Percentiles rank a stretch among this genome's conserved stretches.
Conservation (phyloP, 2,797 vertebrate species). For the Adelosebastes latens region DNA sequence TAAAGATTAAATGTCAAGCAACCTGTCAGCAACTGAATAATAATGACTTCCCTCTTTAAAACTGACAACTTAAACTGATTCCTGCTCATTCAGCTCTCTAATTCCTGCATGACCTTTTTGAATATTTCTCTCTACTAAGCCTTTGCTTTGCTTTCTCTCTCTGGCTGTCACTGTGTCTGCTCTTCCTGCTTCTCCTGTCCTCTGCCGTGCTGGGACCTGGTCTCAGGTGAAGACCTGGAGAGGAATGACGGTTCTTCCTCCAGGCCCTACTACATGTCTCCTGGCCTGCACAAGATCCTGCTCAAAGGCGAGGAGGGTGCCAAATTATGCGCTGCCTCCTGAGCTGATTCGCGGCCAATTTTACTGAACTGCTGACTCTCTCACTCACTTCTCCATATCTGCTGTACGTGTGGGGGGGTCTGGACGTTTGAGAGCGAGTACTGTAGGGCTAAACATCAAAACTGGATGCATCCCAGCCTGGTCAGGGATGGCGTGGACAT, state of each 20-base stretch:
- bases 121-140: conserved; percentile 49
- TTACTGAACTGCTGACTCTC: conserved; percentile 45
- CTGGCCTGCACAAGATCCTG: conserved; percentile 92
- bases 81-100: conserved; percentile 14
- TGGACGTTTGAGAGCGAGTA: conserved; percentile 52
- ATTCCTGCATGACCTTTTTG: conserved; percentile 35
- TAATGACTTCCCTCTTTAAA: conserved; percentile 5
- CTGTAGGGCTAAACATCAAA: conserved; percentile 71
- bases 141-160: conserved; percentile 54
- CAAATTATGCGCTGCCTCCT: conserved; percentile 71
- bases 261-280: conserved; percentile 96
- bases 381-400: conserved; percentile 63
- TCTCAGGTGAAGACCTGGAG: conserved; percentile 96
- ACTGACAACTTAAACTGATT: background rate
- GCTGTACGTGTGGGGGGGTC: conserved; percentile 33
- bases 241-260: conserved; percentile 93
- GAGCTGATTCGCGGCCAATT: conserved; percentile 48
- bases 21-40: background rate
- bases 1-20: background rate
- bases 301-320: conserved; percentile 87
- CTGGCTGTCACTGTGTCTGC: conserved; percentile 34
- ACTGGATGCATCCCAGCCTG: conserved; percentile 56
- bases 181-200: conserved; percentile 14
- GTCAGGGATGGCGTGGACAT: conserved; percentile 42
- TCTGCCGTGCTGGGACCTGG: conserved; percentile 29